These are phyloP conservation scores for Antedon mediterranea DNA, from an alignment of 53 echinoderm and acorn worm species.

Conservation along the genomic window DNA sequence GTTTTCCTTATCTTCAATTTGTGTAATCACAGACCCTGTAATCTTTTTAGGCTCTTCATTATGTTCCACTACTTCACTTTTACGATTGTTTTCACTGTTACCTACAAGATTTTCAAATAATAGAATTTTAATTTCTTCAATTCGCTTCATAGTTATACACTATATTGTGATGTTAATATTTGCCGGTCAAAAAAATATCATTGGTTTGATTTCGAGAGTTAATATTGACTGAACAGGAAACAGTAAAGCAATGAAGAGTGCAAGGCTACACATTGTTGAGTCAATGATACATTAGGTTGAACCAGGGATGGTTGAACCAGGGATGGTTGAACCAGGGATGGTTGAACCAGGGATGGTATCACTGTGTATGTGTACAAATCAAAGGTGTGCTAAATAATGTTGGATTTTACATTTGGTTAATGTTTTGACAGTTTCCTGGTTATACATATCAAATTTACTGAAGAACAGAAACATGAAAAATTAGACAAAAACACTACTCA, in stretches of 20 bases:
- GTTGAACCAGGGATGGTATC: too few relatives aligned
- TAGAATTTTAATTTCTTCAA: background rate
- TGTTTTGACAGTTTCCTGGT: too few relatives aligned
- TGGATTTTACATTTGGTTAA: too few relatives aligned
- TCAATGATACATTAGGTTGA: background rate
- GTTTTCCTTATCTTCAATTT: slow-evolving; percentile 8
- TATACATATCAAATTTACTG: too few relatives aligned
- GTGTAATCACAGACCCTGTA: background rate
- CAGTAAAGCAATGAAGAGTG: background rate
- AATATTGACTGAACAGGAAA: background rate
- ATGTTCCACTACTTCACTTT: background rate
- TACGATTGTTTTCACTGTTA: background rate
- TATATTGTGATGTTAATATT: background rate
- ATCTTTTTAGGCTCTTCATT: background rate
- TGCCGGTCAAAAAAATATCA: background rate
- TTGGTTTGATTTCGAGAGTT: background rate
- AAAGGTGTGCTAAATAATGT: too few relatives aligned
- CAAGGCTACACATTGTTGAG: background rate
- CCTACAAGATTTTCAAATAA: background rate
- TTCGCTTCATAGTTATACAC: background rate
- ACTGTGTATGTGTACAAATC: too few relatives aligned
- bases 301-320: background rate
- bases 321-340: background rate
- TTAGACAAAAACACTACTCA: too few relatives aligned
- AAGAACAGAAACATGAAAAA: too few relatives aligned